Evolutionary conservation across 1,140 invertebrate genomes (phyloP), one percentile per base, ranked within the genome.

Genomic region (Drosophila nannoptera): DNA sequence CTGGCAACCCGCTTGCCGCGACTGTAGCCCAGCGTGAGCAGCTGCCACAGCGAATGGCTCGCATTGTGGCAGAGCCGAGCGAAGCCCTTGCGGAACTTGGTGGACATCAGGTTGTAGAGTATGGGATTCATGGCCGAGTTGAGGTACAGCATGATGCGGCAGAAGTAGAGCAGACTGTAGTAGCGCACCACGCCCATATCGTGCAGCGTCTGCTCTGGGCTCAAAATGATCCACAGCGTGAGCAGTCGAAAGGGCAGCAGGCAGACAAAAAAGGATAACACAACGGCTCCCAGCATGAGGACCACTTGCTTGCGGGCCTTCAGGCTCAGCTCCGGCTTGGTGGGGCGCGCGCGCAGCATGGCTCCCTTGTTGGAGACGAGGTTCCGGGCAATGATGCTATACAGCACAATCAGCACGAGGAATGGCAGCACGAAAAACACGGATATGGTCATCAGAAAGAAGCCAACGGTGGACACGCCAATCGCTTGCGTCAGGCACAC

Each of bases 81-180:
- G 77, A 97, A 97, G 0, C 95, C 96, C 12, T 94, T 93, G 8
- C 96, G 92, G 90, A 97, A 97, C 89, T 97, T 97, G 0, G 95
- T 96, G n/a, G 95, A 97, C 94, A 96, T 96, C 9, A 96, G 91
- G 88, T 96, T 96, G 90, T 97, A 97, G 11, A 97, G 91, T 73
- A 97, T 96, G 4, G 96, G 96, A 90, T 97, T 97, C 61, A 97
- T 93, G 29, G 96, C 95, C 5, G 96, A 97, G 87, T 97, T 97
- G 14, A 97, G 91, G 90, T 97, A 97, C 12, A 96, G 90, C 94
- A 97, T 95, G 31, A 97, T 92, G 48, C 96, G 92, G 77, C 93
- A 95, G 90, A 97, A 95, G 90, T 96, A 97, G 8, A 97, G 91
- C 50, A 97, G 90, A 86, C 94, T 94, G 90, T 96, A 97, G 90